Evolutionary conservation across 2,888 invertebrate genomes (phyloP).

Genomic region (Odiellus spinosus): DNA sequence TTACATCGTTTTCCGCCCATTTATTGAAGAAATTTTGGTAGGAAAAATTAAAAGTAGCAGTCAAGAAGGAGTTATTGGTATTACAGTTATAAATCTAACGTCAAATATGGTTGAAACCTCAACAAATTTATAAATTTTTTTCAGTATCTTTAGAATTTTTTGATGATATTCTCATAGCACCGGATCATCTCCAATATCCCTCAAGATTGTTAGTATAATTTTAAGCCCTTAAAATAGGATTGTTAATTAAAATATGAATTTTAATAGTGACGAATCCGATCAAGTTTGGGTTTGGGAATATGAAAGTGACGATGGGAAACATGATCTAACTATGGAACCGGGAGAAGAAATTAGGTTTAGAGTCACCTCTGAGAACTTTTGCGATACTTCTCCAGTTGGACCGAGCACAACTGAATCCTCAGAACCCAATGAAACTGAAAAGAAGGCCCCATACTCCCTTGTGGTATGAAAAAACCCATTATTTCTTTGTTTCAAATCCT

Average conservation of each 20-base stretch:
- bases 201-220: constrained; percentile 50
- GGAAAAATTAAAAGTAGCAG: constrained; percentile 86
- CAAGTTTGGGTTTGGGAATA: constrained; percentile 95
- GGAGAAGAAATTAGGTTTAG: constrained; percentile 53
- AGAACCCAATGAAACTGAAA: constrained; percentile 36
- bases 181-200: constrained; percentile 78
- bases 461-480: constrained; percentile 42
- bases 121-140: no score
- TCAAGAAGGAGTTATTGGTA: constrained; percentile 77
- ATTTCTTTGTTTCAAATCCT: constrained; percentile 34
- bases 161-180: constrained; percentile 87
- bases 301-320: constrained; percentile 56
- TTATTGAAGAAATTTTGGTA: constrained; percentile 78
- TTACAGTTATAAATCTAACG: constrained; percentile 13
- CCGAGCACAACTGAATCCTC: constrained; percentile 23
- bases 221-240: constrained; percentile 10
- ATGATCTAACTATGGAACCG: constrained; percentile 81
- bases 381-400: constrained; percentile 65
- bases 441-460: constrained; percentile 45
- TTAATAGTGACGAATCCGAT: constrained; percentile 28
- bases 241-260: background rate
- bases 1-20: constrained; percentile 86
- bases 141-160: constrained; percentile 86
- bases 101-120: no score
- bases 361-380: constrained; percentile 72